phyloP scores from a whole-genome alignment of 2,888 invertebrate genomes.

The Cotesia congregata region DNA sequence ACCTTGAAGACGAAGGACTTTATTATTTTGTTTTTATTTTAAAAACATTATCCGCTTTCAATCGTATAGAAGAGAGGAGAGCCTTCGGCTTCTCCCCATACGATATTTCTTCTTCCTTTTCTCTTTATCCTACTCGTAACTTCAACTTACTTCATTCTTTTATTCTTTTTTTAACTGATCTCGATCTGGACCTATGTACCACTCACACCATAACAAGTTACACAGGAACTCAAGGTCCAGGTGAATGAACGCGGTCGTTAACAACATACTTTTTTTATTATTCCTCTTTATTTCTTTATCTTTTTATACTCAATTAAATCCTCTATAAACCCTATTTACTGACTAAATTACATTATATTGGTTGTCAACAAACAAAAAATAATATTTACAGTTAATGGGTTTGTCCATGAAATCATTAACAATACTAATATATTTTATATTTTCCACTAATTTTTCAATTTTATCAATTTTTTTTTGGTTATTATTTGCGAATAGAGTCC shows the following conservation, averaged over 20 bases:
- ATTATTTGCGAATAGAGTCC: neutral
- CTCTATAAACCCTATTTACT: neutral
- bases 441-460: neutral
- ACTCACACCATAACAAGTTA: slow-evolving; percentile 42
- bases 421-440: neutral
- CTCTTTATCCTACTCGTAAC: slow-evolving; percentile 32
- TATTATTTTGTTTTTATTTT: slow-evolving; percentile 17
- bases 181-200: slow-evolving; percentile 52
- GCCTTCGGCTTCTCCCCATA: slow-evolving; percentile 20
- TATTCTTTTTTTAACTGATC: slow-evolving; percentile 46
- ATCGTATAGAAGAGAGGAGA: slow-evolving; percentile 17
- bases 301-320: neutral
- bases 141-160: slow-evolving; percentile 33
- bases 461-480: neutral
- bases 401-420: neutral
- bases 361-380: neutral
- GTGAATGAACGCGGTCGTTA: slow-evolving; percentile 51
- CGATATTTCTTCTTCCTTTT: slow-evolving; percentile 30
- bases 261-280: slow-evolving; percentile 31
- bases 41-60: slow-evolving; percentile 26
- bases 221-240: slow-evolving; percentile 51
- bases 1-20: slow-evolving; percentile 27
- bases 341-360: neutral
- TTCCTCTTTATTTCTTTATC: slow-evolving; percentile 10
- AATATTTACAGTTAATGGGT: neutral